Percentiles rank a stretch among this genome's conserved stretches.
phyloP scores from a whole-genome alignment of 2,797 vertebrate species.

The Aselliscus stoliczkanus region DNA sequence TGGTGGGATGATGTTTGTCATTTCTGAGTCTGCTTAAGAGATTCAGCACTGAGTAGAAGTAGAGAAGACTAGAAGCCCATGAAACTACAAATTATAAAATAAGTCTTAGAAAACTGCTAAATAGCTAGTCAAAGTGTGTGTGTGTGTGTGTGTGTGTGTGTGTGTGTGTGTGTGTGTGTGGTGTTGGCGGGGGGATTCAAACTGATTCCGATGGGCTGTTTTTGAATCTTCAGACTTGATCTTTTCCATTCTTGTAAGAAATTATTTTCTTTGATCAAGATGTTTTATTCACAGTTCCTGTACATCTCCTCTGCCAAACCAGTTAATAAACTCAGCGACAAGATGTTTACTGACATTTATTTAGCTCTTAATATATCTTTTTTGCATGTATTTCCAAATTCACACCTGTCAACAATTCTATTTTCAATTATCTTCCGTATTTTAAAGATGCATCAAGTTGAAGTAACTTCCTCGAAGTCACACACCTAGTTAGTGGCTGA shows the following conservation, averaged over 20 bases:
- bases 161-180: too few species aligned
- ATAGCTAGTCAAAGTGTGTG: background rate
- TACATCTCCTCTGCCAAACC: background rate
- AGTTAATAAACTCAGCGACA: background rate
- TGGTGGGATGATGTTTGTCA: background rate
- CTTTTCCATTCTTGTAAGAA: conserved; percentile 10
- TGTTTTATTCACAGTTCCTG: background rate
- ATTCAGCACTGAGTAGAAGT: background rate
- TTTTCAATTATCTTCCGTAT: background rate
- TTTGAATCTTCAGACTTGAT: background rate
- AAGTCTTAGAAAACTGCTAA: background rate
- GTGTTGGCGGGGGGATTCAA: too few species aligned
- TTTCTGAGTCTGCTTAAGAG: background rate
- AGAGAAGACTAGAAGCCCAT: background rate
- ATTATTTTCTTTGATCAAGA: conserved; percentile 1
- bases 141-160: too few species aligned
- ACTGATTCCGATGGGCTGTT: background rate
- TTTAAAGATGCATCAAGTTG: background rate
- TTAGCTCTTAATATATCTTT: background rate
- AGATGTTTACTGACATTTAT: background rate
- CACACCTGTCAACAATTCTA: background rate
- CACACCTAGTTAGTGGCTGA: background rate
- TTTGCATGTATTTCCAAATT: background rate
- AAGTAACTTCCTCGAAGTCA: background rate
- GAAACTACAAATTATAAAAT: background rate